Evolutionary conservation across 2,888 invertebrate species (phyloP), one percentile per base, ranked within the genome.

Genomic region (Oxycera nigricornis): DNA sequence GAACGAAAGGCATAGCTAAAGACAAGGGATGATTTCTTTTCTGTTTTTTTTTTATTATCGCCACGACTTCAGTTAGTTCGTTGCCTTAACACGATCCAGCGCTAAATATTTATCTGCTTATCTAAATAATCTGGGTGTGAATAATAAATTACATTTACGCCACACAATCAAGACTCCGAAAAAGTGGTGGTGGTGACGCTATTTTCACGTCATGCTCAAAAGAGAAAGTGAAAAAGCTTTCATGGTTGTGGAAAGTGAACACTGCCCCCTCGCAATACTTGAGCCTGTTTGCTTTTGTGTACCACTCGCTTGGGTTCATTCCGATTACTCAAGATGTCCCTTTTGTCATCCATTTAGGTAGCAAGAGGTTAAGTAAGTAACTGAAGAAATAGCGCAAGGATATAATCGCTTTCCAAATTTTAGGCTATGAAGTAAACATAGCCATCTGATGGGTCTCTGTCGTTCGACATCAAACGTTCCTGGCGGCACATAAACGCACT

Each of bases 61-160:
- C 39, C 41, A 17, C 20, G 7, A 14, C 41, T 35, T 65, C 17
- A 65, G 22, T 26, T 24, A 20, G 39, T 65, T 17, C 41, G 65
- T 31, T 2, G 61, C 31, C n/a, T 61, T 26, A 61, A 31, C 31
- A 61, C 28, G 65, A 26, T 65, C n/a, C 41, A 17, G 41, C 35
- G 65, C 39, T 65, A 41, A 65, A 65, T 65, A 65, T 70, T 70
- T 70, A 70, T 70, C 41, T 55, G 20, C 31, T 70, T 70, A 31
- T 70, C 52, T 26, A 70, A 70, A 70, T 70, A 70, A 70, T 52
- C 70, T 70, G 30, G 70, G 70, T 55, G 70, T 55, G 70, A 70
- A 52, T 52, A 70, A 70, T 70, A 55, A 70, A 70, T 55, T 70
- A 70, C 70, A 30, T 70, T 30, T 31, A 14, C 70, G 55, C 55